Base-by-base conservation (phyloP, 2,888 invertebrate genomes). In the Phorcus lineatus region DNA sequence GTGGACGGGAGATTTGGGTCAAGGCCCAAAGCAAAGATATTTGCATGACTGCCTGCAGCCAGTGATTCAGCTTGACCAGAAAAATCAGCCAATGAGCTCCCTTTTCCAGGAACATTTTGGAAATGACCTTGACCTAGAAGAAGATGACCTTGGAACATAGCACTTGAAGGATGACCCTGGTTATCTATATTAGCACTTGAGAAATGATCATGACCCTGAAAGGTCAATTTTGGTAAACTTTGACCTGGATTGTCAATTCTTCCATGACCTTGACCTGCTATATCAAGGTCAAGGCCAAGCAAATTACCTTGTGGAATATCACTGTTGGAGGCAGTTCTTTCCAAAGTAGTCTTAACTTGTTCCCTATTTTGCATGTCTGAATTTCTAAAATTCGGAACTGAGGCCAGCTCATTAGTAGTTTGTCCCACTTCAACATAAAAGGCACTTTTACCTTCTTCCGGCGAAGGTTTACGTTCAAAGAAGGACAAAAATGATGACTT, bases 401-500 rank as follows among this genome's bases (percentile, higher is more conserved):
- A 55, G 19, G 52, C 62, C 52, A 16, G 52, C 52, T 79, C 57
- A 62, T 40, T 52, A 6, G 57, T 19, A 28, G n/a, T 24, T 75
- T 47, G 55, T 54, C 66, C 52, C 57, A 88, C 81, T 67, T 88
- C 90, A 22, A 89, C 88, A 84, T 89, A 90, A 83, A 90, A 90
- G 53, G 88, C 85, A 83, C 88, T 87, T 74, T 86, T 85, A 47
- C 87, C 85, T 66, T 86, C 88, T 53, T 89, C 86, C 40, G 88
- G 86, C 1, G 86, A 86, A 62, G 83, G 86, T 79, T 90, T 90
- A 70, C 87, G 83, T 70, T 89, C 90, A 86, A 90, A 90, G 13
- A 90, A 75, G 9, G 89, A 89, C 80, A 89, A 86, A 40, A 90
- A 83, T 13, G 88, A 87, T 13, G 87, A 84, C 74, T 87, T 88